phyloP scores from a whole-genome alignment of 2,888 invertebrate genomes.

The Loripinus fragilis region DNA sequence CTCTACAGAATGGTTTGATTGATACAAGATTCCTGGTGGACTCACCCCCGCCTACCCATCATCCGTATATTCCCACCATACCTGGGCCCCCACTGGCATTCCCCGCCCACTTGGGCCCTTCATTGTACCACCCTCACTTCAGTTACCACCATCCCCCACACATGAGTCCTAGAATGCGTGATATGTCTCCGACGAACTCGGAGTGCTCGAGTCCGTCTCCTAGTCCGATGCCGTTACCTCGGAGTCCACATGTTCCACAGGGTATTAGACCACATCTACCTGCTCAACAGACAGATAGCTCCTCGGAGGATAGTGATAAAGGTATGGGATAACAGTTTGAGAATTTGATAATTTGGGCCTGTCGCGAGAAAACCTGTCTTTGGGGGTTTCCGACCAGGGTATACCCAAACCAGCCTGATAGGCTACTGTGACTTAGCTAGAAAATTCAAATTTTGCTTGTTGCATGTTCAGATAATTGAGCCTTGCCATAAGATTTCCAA shows the following conservation, averaged over 20 bases:
- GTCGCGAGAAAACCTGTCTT: no score
- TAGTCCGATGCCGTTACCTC: constrained; percentile 61
- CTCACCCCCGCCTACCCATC: constrained; percentile 29
- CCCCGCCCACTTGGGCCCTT: constrained; percentile 5
- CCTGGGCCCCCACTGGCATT: constrained; percentile 1
- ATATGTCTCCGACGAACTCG: constrained; percentile 65
- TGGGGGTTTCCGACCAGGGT: no score
- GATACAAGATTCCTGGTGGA: constrained; percentile 19
- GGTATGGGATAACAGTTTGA: no score
- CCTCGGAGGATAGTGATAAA: constrained; percentile 71
- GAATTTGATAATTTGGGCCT: no score
- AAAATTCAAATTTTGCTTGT: no score
- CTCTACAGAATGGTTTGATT: constrained; percentile 31
- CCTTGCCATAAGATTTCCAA: no score
- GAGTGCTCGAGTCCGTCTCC: constrained; percentile 72
- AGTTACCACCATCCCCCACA: constrained; percentile 11
- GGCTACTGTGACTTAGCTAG: no score
- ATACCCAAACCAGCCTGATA: no score
- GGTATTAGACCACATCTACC: constrained; percentile 24
- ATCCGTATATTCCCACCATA: constrained; percentile 18
- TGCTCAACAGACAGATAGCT: constrained; percentile 54
- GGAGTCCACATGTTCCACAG: constrained; percentile 9
- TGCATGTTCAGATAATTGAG: no score
- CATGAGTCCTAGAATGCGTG: constrained; percentile 29
- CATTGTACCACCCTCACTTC: neutral